Conservation (phyloP, 2,797 vertebrate species). For the Gorsachius magnificus region DNA sequence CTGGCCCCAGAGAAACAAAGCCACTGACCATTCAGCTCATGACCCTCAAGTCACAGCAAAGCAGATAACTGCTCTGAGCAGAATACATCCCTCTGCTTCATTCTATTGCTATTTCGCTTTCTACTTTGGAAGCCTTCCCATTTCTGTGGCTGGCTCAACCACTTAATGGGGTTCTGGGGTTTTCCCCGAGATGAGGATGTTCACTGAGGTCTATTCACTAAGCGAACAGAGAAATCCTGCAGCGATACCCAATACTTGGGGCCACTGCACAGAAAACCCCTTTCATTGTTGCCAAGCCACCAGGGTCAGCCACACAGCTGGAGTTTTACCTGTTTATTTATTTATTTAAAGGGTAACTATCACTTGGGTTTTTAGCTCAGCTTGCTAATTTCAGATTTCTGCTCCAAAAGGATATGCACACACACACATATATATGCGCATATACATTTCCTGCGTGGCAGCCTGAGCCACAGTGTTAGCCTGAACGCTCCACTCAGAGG, state of each 20-base stretch:
- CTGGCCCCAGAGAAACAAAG: neutral
- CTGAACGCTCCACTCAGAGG: neutral
- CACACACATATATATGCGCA: neutral
- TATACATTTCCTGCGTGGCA: neutral
- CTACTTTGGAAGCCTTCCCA: neutral
- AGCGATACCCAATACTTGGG: neutral
- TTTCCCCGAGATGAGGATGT: neutral
- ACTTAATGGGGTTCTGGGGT: neutral
- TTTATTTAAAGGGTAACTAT: slow-evolving; percentile 2
- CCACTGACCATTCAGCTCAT: neutral
- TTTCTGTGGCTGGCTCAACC: neutral
- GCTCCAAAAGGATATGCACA: neutral
- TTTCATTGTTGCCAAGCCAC: slow-evolving; percentile 21
- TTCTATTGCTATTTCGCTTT: neutral
- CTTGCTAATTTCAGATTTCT: neutral
- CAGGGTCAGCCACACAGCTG: neutral
- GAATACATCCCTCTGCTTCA: neutral
- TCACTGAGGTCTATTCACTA: neutral
- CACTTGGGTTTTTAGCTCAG: neutral
- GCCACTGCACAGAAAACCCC: neutral
- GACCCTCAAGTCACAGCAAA: neutral
- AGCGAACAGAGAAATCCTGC: neutral
- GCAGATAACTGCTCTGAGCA: neutral
- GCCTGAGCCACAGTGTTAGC: neutral
- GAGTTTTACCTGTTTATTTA: slow-evolving; percentile 8